Conservation (phyloP, 2,797 vertebrate species). For the Glossophaga mutica region DNA sequence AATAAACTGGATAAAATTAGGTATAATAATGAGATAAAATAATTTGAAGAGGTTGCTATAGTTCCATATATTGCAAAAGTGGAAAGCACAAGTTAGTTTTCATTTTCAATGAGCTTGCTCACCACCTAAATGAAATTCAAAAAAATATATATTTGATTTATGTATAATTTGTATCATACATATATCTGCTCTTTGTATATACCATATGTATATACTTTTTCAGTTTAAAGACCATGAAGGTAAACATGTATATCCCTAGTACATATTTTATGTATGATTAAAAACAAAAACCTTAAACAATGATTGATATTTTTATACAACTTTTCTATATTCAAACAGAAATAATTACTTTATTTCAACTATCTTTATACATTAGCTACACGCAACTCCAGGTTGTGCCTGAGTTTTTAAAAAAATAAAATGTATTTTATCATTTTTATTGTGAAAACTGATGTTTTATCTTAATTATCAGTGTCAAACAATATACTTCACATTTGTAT, state of each 20-base stretch:
- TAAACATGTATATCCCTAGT: neutral
- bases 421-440: neutral
- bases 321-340: neutral
- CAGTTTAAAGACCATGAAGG: neutral
- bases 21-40: neutral
- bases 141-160: neutral
- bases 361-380: neutral
- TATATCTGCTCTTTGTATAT: neutral
- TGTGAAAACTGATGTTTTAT: neutral
- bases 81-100: neutral
- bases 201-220: neutral
- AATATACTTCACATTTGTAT: neutral
- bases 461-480: neutral
- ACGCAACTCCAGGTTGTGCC: neutral
- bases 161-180: neutral
- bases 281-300: neutral
- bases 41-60: neutral
- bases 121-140: neutral
- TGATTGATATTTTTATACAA: neutral
- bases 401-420: neutral
- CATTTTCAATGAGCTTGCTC: neutral
- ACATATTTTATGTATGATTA: neutral
- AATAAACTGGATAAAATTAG: neutral
- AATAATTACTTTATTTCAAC: neutral
- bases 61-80: fast-evolving